Evolutionary conservation across 2,888 invertebrate genomes (phyloP).

Genomic region (Petrolisthes cinctipes): DNA sequence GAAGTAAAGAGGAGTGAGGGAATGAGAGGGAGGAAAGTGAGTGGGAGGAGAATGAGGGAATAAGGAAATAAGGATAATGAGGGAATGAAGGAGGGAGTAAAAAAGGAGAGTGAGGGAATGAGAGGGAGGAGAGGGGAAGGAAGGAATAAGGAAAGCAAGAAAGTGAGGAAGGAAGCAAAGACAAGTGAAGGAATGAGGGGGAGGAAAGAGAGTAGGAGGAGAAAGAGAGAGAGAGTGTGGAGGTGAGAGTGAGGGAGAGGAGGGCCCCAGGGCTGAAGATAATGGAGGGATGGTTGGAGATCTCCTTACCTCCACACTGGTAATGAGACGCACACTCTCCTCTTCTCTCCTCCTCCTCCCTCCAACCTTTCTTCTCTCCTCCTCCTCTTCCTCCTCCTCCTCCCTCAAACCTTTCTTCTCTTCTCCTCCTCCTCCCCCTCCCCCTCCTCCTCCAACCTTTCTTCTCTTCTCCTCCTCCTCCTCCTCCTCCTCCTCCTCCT

Average conservation of each 20-base stretch:
- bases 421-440: too few relatives aligned
- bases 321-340: neutral
- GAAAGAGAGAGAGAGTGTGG: neutral
- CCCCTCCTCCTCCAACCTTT: neutral
- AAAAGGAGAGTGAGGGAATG: neutral
- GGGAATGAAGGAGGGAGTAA: neutral
- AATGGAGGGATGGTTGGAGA: neutral
- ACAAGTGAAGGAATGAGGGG: neutral
- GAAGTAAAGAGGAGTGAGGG: neutral
- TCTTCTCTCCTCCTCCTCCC: neutral
- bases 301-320: neutral
- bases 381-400: neutral
- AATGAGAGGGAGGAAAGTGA: too few relatives aligned
- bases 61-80: neutral
- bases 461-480: neutral
- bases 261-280: neutral
- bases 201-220: neutral
- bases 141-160: neutral
- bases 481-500: slow-evolving; percentile 3
- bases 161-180: neutral
- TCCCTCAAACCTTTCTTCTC: too few relatives aligned
- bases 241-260: slow-evolving; percentile 10
- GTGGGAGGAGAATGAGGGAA: neutral
- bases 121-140: slow-evolving; percentile 1
- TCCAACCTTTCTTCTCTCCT: neutral